These are phyloP conservation scores for Pseudococcus jackbeardsleyi DNA, from an alignment of 2,888 invertebrate genomes.

Conservation along the genomic window DNA sequence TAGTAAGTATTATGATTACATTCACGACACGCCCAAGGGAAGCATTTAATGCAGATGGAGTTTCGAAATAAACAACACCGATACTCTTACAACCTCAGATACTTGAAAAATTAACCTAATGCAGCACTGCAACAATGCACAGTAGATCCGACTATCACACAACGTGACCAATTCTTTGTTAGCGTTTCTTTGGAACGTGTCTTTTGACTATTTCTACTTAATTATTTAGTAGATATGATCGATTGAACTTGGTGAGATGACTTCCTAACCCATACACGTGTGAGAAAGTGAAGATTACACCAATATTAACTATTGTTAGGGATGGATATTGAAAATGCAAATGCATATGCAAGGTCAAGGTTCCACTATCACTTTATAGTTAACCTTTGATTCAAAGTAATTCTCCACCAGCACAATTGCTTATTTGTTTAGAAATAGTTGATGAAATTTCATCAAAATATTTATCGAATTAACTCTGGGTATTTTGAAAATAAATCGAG, in stretches of 20 bases:
- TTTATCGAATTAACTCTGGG: neutral
- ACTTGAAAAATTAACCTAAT: constrained; percentile 15
- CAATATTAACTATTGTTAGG: neutral
- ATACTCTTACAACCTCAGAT: neutral
- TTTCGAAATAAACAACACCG: constrained; percentile 36
- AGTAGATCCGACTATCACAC: neutral
- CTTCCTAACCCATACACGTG: neutral
- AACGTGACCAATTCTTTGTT: constrained; percentile 16
- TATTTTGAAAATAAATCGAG: constrained; percentile 16
- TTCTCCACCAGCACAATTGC: neutral
- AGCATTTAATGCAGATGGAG: constrained; percentile 29
- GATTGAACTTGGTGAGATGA: neutral
- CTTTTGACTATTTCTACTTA: neutral
- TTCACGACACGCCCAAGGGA: constrained; percentile 47
- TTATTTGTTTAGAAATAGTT: neutral
- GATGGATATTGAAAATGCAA: neutral
- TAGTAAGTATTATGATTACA: neutral
- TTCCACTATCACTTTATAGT: neutral
- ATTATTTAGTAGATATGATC: neutral
- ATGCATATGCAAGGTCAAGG: neutral
- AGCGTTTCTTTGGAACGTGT: neutral
- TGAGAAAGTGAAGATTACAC: neutral
- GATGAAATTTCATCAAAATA: neutral
- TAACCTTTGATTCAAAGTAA: constrained; percentile 1
- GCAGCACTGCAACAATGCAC: neutral